A percentile compares a stretch with the other conserved stretches of the same genome.
Evolutionary conservation across 2,113 vertebrate species (phyloP).

Genomic region (Vanacampus margaritifer): DNA sequence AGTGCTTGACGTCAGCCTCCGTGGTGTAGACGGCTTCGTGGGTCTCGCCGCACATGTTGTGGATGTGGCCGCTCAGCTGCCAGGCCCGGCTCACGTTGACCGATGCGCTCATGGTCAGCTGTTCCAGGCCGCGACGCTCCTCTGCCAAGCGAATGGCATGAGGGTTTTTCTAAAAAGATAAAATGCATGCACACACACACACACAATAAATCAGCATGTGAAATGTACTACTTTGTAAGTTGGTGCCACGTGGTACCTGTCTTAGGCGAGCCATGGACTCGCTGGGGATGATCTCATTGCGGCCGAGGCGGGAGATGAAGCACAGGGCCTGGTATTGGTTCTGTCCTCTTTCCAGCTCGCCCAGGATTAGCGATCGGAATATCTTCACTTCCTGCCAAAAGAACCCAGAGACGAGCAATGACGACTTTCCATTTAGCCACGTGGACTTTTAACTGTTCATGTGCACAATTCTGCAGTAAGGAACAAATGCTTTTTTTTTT

Average conservation of each 20-base stretch:
- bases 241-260: conserved; percentile 73
- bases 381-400: conserved; percentile 89
- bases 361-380: conserved; percentile 91
- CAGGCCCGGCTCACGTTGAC: conserved; percentile 87
- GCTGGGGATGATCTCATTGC: conserved; percentile 95
- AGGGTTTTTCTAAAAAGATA: conserved; percentile 84
- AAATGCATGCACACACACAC: neutral
- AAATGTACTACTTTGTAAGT: neutral
- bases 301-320: conserved; percentile 86
- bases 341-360: conserved; percentile 94
- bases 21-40: conserved; percentile 86
- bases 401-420: conserved; percentile 23
- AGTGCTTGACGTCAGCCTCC: conserved; percentile 86
- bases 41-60: conserved; percentile 90
- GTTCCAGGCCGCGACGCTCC: conserved; percentile 82
- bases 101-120: conserved; percentile 82
- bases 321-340: conserved; percentile 94
- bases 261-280: conserved; percentile 95
- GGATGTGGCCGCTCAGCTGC: conserved; percentile 87
- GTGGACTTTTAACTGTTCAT: conserved; percentile 27
- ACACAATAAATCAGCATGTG: neutral
- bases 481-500: conserved; percentile 22
- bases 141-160: conserved; percentile 85
- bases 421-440: conserved; percentile 14
- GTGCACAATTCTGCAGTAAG: conserved; percentile 19